Evolutionary conservation across 2,113 vertebrate species (phyloP).

Genomic region (Solenodon paradoxus): DNA sequence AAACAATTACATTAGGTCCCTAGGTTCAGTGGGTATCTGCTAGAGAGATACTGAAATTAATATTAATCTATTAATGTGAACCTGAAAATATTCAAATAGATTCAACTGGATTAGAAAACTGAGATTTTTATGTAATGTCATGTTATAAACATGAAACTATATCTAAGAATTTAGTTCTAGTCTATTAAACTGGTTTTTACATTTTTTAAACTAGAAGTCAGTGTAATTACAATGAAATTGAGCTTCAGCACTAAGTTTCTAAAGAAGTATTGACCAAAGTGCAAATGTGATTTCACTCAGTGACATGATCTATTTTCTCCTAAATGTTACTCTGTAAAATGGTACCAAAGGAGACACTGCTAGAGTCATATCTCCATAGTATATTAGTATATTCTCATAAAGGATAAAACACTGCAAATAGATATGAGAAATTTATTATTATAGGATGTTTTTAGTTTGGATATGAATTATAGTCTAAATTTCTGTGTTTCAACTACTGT

Average conservation of each 20-base stretch:
- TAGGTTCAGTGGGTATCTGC: not conserved
- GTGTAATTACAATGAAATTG: constrained; percentile 61
- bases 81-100: not conserved
- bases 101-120: not conserved
- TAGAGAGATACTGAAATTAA: not conserved
- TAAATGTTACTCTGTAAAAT: constrained; percentile 33
- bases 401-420: constrained; percentile 32
- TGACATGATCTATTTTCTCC: constrained; percentile 34
- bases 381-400: not conserved
- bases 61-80: not conserved
- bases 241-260: constrained; percentile 25
- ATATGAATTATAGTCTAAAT: not conserved
- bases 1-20: not conserved
- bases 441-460: not conserved
- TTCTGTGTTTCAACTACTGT: not conserved
- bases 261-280: constrained; percentile 48
- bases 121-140: not conserved
- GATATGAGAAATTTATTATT: not conserved
- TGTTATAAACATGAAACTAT: not conserved
- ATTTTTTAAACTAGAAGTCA: constrained; percentile 28
- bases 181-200: not conserved
- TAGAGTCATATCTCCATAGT: not conserved
- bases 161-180: not conserved
- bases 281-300: constrained; percentile 46
- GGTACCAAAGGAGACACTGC: constrained; percentile 29